A percentile compares a stretch with the other conserved stretches of the same genome.
Evolutionary conservation across 2,888 invertebrate genomes (phyloP).

Genomic region (Elaeidobius kamerunicus): DNA sequence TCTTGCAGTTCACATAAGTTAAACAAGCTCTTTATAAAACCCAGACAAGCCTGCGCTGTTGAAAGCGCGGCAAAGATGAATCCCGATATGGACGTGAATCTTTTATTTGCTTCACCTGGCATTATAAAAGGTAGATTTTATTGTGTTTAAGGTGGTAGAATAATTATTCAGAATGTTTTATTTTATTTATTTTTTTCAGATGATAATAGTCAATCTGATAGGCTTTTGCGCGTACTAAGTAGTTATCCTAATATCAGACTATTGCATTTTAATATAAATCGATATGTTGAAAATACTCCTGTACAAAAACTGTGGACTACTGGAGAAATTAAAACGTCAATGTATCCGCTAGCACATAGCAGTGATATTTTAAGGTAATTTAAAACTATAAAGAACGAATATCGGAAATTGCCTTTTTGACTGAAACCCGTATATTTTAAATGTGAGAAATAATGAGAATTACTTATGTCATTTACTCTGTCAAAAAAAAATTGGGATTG

Average conservation of each 20-base stretch:
- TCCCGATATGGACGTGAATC: constrained; percentile 55
- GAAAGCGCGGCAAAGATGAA: constrained; percentile 65
- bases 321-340: constrained; percentile 52
- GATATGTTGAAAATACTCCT: constrained; percentile 56
- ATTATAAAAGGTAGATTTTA: constrained; percentile 34
- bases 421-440: no score
- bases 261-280: constrained; percentile 51
- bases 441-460: no score
- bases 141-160: neutral
- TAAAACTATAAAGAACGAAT: no score
- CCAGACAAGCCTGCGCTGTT: constrained; percentile 65
- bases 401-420: no score
- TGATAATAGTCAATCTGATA: constrained; percentile 40
- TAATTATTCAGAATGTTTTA: neutral
- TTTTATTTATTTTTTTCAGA: constrained; percentile 14
- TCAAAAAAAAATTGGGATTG: no score
- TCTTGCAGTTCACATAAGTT: constrained; percentile 53
- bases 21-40: constrained; percentile 50
- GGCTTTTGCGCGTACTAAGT: constrained; percentile 46
- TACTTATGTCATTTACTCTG: no score
- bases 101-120: constrained; percentile 55
- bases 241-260: constrained; percentile 54
- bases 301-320: constrained; percentile 55
- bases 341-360: constrained; percentile 59
- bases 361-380: constrained; percentile 59